Conservation (phyloP, 2,888 invertebrate genomes). For the Ypsolopha scabrella region DNA sequence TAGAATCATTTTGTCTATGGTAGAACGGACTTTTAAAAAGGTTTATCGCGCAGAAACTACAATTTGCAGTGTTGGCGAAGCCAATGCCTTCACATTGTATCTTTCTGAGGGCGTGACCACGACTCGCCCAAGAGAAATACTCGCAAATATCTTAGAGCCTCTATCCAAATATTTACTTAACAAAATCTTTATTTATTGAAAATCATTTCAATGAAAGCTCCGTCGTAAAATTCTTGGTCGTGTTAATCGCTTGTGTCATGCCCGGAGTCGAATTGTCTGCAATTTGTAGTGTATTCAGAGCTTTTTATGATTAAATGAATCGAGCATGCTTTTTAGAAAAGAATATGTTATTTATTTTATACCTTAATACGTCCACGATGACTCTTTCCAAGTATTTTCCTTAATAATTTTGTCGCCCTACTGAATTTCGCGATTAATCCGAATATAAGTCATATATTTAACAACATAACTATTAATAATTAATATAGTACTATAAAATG, state of each 20-base stretch:
- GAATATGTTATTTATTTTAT: no score
- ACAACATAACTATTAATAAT: no score
- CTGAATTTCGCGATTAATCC: no score
- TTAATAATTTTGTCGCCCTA: no score
- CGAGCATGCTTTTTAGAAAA: no score
- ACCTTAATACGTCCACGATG: no score
- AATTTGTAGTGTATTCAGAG: neutral
- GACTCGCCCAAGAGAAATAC: constrained; percentile 20
- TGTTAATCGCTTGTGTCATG: constrained; percentile 9
- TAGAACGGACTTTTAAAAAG: constrained; percentile 41
- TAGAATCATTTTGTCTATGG: no score
- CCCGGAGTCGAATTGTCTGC: neutral
- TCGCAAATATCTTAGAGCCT: constrained; percentile 47
- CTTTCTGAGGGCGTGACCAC: constrained; percentile 56
- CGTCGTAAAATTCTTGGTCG: constrained; percentile 8
- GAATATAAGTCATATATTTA: no score
- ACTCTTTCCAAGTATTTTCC: no score
- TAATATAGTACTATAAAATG: no score
- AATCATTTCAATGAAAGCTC: constrained; percentile 5
- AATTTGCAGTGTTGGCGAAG: constrained; percentile 58
- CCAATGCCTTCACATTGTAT: constrained; percentile 34
- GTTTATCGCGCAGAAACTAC: constrained; percentile 62
- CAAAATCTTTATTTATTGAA: constrained; percentile 18
- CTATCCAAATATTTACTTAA: constrained; percentile 66
- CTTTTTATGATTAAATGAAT: no score